These are phyloP conservation scores for Coregonus suidteri DNA, from an alignment of 2,797 vertebrate species.

Conservation along the genomic window DNA sequence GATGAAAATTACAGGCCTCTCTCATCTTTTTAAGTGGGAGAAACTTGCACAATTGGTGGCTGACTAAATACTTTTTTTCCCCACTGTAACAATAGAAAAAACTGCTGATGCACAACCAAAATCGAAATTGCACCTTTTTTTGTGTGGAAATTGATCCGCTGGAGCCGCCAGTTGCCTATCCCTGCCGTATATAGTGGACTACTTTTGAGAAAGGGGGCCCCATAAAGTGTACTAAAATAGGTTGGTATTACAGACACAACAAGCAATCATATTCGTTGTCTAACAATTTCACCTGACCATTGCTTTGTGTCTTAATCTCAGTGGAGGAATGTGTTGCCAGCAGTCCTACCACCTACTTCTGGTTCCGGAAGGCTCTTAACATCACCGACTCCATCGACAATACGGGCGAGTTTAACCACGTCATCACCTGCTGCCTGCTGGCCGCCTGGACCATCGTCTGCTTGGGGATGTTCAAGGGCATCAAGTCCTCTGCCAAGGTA, in stretches of 20 bases:
- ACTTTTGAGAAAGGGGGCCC: background rate
- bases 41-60: too few relatives aligned
- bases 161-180: too few relatives aligned
- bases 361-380: slow-evolving; percentile 82
- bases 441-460: slow-evolving; percentile 82
- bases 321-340: slow-evolving; percentile 75
- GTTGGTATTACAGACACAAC: background rate
- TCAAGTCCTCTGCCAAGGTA: slow-evolving; percentile 86
- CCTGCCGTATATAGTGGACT: background rate
- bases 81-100: too few relatives aligned
- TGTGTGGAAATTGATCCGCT: too few relatives aligned
- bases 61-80: too few relatives aligned
- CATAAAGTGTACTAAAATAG: background rate
- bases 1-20: too few relatives aligned
- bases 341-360: slow-evolving; percentile 81
- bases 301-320: slow-evolving; percentile 26
- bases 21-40: too few relatives aligned
- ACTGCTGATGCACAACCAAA: too few relatives aligned
- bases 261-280: background rate
- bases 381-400: slow-evolving; percentile 78
- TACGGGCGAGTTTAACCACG: slow-evolving; percentile 69
- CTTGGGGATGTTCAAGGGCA: slow-evolving; percentile 85
- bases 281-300: background rate
- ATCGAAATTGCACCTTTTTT: too few relatives aligned
- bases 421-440: slow-evolving; percentile 77